Evolutionary conservation across 2,797 vertebrate species (phyloP), one percentile per base, ranked within the genome.

Genomic region (Tadarida brasiliensis): DNA sequence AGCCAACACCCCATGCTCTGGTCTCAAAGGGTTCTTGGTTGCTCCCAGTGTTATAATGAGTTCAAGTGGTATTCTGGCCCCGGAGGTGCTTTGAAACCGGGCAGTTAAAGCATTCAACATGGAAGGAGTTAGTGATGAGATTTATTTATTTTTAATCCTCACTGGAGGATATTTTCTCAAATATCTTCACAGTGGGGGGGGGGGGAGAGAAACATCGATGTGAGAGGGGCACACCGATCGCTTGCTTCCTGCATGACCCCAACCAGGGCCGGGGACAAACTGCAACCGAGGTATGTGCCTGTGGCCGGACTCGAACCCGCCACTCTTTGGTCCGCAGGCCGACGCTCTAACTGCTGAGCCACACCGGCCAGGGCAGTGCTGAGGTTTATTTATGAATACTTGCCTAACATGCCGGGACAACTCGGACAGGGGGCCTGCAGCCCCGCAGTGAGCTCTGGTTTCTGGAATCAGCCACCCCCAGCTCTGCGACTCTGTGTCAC

Each of bases 381-480:
- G 16, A 4, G 24, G 22, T 10, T 81, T 30, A 39, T 22, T 81
- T 33, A 39, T 33, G 35, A 49, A 63, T 17, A 54, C 35, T 28
- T 1, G 12, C 12, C 12, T 11, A 0, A 10, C 11, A 11, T 0
- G 47, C 51, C 20, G 57, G 44, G 26, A 17, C 39, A 8, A 4
- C 35, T 57, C n/a, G 49, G 33, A 22, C 24, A 2, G 49, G 26
- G 73, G 51, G 76, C 22, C 33, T 3, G 5, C 9, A 22, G 49
- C 19, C 22, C 20, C 9, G 8, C 74, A 33, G 44, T 7, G 2
- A 5, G 49, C 74, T 2, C 9, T 7, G 30, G 84, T 57, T 82
- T 94, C 82, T 71, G 82, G 65, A 71, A 56, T 47, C 74, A 89
- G 26, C 74, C 77, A 54, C 68, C 24, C n/a, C 24, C 9, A 20